Evolutionary conservation across 2,888 invertebrate species (phyloP).

Genomic region (Dynastes maya): DNA sequence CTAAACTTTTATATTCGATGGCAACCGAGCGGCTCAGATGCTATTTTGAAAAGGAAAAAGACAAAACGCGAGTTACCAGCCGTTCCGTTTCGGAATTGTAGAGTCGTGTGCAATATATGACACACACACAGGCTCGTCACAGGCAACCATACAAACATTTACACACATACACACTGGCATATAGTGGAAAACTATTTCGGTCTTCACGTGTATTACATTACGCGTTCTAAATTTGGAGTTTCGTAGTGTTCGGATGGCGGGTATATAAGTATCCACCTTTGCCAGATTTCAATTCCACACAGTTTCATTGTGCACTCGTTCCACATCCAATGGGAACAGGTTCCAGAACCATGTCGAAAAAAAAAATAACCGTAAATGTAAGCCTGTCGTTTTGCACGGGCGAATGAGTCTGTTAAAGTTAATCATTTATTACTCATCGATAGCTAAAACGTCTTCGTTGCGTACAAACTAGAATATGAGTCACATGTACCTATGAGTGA

Average conservation of each 20-base stretch:
- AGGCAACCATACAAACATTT: slow-evolving; percentile 8
- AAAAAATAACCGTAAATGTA: not conserved
- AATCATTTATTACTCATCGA: slow-evolving; percentile 36
- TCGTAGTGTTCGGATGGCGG: slow-evolving; percentile 28
- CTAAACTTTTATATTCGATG: slow-evolving; percentile 9
- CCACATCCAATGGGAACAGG: slow-evolving; percentile 5
- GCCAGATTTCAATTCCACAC: slow-evolving; percentile 45
- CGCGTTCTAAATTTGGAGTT: slow-evolving; percentile 73
- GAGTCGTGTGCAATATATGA: slow-evolving; percentile 73
- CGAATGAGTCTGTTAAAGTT: slow-evolving; percentile 2
- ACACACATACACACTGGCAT: slow-evolving; percentile 27
- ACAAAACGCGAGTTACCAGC: slow-evolving; percentile 45
- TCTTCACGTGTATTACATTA: slow-evolving; percentile 74
- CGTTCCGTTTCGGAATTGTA: slow-evolving; percentile 47
- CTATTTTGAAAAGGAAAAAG: slow-evolving; percentile 52
- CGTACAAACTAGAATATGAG: slow-evolving; percentile 23
- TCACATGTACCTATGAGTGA: slow-evolving; percentile 46
- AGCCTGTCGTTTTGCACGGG: not conserved
- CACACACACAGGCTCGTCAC: slow-evolving; percentile 63
- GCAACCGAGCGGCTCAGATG: slow-evolving; percentile 16
- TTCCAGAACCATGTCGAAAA: slow-evolving; percentile 27
- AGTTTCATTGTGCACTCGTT: slow-evolving; percentile 26
- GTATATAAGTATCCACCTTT: slow-evolving; percentile 58
- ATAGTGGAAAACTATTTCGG: slow-evolving; percentile 72
- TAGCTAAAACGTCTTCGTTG: not conserved